Evolutionary conservation across 2,113 vertebrate species (phyloP).

Genomic region (Danionella cerebrum): DNA sequence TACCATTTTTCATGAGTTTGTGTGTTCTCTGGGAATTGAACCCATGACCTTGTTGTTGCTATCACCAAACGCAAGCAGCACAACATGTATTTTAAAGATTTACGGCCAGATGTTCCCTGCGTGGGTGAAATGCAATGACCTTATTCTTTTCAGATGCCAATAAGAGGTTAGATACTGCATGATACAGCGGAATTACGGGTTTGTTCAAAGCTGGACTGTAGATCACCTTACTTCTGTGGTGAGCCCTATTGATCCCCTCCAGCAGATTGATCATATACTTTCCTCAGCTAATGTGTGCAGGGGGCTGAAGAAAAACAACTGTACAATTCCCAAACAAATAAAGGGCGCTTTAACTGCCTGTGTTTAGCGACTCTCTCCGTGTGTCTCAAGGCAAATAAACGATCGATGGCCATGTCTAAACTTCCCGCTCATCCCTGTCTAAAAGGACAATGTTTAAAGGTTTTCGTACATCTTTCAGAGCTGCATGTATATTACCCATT

Average conservation of each 20-base stretch:
- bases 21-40: neutral
- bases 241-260: constrained; percentile 29
- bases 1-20: neutral
- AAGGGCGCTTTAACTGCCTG: constrained; percentile 30
- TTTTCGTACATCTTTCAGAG: constrained; percentile 4
- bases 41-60: neutral
- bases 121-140: neutral
- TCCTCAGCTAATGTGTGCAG: constrained; percentile 21
- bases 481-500: constrained; percentile 54
- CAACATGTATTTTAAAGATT: neutral
- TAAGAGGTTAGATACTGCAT: constrained; percentile 21
- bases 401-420: constrained; percentile 13
- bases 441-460: constrained; percentile 34
- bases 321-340: constrained; percentile 35
- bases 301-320: constrained; percentile 25
- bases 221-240: constrained; percentile 27
- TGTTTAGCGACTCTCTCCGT: constrained; percentile 21
- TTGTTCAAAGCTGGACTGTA: constrained; percentile 23
- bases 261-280: constrained; percentile 37
- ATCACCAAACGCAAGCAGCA: neutral
- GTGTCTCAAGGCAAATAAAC: constrained; percentile 37
- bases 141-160: constrained; percentile 23
- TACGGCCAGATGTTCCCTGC: neutral
- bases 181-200: constrained; percentile 24
- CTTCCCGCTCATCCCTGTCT: neutral